A percentile compares a stretch with the other conserved stretches of the same genome.
These are phyloP conservation scores for Harpalus rufipes DNA, from an alignment of 2,888 invertebrate species.

Conservation along the genomic window DNA sequence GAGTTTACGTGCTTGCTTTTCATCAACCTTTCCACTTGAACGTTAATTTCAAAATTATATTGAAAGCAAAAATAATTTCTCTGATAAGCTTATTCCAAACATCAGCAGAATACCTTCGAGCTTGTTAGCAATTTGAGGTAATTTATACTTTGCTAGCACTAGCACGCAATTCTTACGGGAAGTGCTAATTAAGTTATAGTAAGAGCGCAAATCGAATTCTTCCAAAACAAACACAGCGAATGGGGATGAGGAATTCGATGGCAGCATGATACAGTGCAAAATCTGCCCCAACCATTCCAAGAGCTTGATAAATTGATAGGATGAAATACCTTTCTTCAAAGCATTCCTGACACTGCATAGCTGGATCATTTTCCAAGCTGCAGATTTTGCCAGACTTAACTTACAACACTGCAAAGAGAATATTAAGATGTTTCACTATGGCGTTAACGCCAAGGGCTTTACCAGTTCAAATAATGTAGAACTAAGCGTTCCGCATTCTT, in stretches of 20 bases:
- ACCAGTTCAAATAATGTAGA: neutral
- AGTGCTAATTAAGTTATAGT: constrained; percentile 55
- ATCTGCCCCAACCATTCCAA: constrained; percentile 38
- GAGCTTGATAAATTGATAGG: constrained; percentile 60
- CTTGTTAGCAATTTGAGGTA: constrained; percentile 46
- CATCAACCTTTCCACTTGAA: constrained; percentile 17
- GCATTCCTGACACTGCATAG: constrained; percentile 63
- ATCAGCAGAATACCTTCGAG: constrained; percentile 10
- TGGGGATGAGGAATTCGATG: neutral
- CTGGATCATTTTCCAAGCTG: constrained; percentile 58
- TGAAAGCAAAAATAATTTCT: constrained; percentile 22
- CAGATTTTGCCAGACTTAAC: constrained; percentile 25
- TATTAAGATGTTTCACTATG: neutral
- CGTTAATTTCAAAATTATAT: constrained; percentile 9
- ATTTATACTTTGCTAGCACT: constrained; percentile 31
- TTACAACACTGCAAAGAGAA: neutral
- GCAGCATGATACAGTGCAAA: constrained; percentile 14
- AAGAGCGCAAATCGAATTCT: constrained; percentile 27
- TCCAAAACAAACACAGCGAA: constrained; percentile 15
- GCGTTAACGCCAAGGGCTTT: neutral
- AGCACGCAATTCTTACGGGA: constrained; percentile 51
- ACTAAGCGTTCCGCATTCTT: no score
- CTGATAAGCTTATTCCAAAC: constrained; percentile 8
- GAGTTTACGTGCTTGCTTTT: constrained; percentile 11
- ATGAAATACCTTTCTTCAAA: constrained; percentile 65